Percentiles rank a stretch among this genome's conserved stretches.
These are phyloP conservation scores for Oreotrochilus melanogaster DNA, from an alignment of 2,113 vertebrate species.

Conservation along the genomic window DNA sequence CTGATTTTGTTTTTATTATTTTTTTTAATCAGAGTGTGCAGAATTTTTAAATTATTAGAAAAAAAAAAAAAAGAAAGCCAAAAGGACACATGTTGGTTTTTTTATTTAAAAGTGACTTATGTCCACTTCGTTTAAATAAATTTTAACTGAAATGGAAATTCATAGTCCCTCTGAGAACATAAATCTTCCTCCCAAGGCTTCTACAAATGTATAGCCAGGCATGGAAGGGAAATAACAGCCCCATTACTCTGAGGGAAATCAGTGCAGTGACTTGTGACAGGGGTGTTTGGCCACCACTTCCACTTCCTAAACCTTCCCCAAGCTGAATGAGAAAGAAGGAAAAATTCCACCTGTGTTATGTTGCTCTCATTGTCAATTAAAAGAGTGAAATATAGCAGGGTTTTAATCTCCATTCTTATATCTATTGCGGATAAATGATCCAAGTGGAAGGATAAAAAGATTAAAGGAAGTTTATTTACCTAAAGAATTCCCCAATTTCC, in stretches of 20 bases:
- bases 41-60: background rate
- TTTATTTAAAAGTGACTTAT: background rate
- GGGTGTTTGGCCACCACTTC: background rate
- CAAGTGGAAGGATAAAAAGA: background rate
- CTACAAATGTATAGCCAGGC: background rate
- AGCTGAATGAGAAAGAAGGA: background rate
- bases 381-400: background rate
- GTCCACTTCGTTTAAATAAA: background rate
- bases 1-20: background rate
- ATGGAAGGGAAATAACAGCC: accelerated
- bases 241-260: background rate
- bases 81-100: no score
- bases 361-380: background rate
- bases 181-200: background rate
- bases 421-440: background rate
- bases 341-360: background rate
- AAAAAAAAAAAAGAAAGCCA: background rate
- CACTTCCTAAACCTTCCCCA: background rate
- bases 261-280: background rate
- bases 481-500: background rate
- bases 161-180: accelerated
- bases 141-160: background rate
- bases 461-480: background rate
- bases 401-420: background rate
- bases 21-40: background rate